Percentiles rank a stretch among this genome's conserved stretches.
Evolutionary conservation across 2,888 invertebrate genomes (phyloP).

Genomic region (Pyrocoelia pectoralis): DNA sequence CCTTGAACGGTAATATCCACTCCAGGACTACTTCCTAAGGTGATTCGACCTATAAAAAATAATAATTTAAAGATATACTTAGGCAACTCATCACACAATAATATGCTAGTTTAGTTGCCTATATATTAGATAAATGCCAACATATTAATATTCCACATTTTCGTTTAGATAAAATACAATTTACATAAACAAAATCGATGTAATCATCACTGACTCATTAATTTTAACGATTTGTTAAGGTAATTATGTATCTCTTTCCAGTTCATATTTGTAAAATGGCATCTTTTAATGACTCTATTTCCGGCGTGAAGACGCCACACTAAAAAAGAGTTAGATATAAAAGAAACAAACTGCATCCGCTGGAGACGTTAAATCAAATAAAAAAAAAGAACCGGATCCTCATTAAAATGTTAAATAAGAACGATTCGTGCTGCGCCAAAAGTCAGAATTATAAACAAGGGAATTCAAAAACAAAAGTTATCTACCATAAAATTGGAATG

Average conservation of each 20-base stretch:
- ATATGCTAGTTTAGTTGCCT: not conserved
- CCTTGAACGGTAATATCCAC: conserved; percentile 87
- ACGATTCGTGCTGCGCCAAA: conserved; percentile 6
- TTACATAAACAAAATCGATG: not conserved
- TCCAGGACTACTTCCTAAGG: conserved; percentile 78
- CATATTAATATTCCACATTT: no score
- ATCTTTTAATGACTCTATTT: conserved; percentile 3
- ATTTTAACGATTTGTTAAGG: not conserved
- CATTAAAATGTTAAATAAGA: not conserved
- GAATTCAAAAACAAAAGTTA: no score
- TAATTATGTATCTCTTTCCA: not conserved
- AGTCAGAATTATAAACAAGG: not conserved
- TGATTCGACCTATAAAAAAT: conserved; percentile 76
- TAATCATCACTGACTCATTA: not conserved
- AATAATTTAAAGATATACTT: not conserved
- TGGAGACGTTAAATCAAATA: conserved; percentile 5
- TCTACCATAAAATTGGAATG: no score
- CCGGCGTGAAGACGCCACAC: conserved; percentile 11
- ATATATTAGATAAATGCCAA: no score
- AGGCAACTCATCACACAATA: not conserved
- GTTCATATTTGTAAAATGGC: not conserved
- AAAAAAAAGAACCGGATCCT: not conserved
- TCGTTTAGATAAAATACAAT: not conserved
- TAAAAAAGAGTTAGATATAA: conserved; percentile 1
- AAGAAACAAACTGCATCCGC: conserved; percentile 22